Conservation (phyloP, 2,797 vertebrate genomes). For the Pogoniulus pusillus region DNA sequence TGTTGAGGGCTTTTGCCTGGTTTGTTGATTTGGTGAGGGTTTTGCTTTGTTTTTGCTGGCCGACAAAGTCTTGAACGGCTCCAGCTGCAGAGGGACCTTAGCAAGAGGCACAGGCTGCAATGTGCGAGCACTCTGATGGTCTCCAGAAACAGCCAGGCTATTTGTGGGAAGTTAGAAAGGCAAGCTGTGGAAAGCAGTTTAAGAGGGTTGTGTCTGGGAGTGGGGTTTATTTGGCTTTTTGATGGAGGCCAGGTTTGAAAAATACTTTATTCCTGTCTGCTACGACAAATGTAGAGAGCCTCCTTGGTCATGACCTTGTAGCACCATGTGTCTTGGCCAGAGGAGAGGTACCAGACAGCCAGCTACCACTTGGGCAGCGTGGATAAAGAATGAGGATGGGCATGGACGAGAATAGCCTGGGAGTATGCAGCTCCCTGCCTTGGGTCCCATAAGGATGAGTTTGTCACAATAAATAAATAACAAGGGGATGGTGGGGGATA, state of each 20-base stretch:
- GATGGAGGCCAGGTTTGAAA: neutral
- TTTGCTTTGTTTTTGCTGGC: slow-evolving; percentile 21
- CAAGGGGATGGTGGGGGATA: slow-evolving; percentile 36
- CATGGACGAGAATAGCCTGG: neutral
- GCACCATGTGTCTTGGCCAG: neutral
- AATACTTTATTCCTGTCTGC: neutral
- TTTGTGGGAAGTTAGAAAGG: neutral
- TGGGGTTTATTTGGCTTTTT: neutral
- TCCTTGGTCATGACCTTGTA: slow-evolving; percentile 49
- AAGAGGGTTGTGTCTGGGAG: neutral
- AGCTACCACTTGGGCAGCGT: neutral
- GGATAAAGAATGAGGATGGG: slow-evolving; percentile 48
- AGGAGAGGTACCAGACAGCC: neutral
- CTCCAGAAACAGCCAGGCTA: neutral
- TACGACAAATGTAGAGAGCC: neutral
- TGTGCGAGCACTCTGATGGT: neutral
- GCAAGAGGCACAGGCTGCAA: neutral
- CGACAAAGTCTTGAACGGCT: neutral
- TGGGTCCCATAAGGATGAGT: slow-evolving; percentile 48
- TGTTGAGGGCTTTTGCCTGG: neutral
- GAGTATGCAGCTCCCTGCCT: neutral
- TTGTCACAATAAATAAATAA: slow-evolving; percentile 70
- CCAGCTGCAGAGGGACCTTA: neutral
- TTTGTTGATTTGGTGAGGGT: neutral
- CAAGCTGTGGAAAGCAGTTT: neutral